phyloP scores from a whole-genome alignment of 2,888 invertebrate genomes.

The Zaprionus bogoriensis region DNA sequence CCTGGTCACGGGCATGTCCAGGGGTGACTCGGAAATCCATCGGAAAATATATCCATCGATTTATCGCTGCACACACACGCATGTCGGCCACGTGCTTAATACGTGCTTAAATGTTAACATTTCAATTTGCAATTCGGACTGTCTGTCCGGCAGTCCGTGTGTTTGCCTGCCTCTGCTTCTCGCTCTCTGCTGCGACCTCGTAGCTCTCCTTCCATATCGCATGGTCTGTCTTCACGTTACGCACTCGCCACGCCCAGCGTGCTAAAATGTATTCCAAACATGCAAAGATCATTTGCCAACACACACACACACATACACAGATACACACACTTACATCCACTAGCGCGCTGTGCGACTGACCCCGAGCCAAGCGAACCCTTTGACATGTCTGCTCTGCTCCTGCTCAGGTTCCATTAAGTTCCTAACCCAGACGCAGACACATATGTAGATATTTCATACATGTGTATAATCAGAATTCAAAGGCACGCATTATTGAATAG shows the following conservation, averaged over 20 bases:
- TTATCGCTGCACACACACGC: slow-evolving; percentile 43
- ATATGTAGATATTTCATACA: slow-evolving; percentile 20
- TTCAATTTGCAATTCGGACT: slow-evolving; percentile 72
- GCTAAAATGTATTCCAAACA: slow-evolving; percentile 74
- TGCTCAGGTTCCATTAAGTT: slow-evolving; percentile 21
- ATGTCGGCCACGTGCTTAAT: slow-evolving; percentile 60
- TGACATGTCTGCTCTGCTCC: slow-evolving; percentile 58
- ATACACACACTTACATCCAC: slow-evolving; percentile 15
- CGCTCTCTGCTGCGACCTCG: not conserved
- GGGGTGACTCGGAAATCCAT: slow-evolving; percentile 38
- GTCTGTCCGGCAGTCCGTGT: slow-evolving; percentile 2
- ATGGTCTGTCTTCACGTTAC: slow-evolving; percentile 47
- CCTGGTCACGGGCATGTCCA: slow-evolving; percentile 20
- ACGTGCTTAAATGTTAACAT: slow-evolving; percentile 78
- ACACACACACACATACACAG: slow-evolving; percentile 25
- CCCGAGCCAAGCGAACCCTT: slow-evolving; percentile 62
- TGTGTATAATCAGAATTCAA: slow-evolving; percentile 73
- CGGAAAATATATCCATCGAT: slow-evolving; percentile 67
- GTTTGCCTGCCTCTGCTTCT: not conserved
- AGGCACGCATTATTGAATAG: slow-evolving; percentile 74
- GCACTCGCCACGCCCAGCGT: slow-evolving; percentile 71
- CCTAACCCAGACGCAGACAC: slow-evolving; percentile 22
- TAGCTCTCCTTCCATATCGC: slow-evolving; percentile 6
- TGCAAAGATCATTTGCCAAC: slow-evolving; percentile 69
- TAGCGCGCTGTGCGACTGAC: slow-evolving; percentile 10